Percentiles rank a stretch among this genome's conserved stretches.
Conservation (phyloP, 2,113 vertebrate species). For the Microcebus tavaratra region DNA sequence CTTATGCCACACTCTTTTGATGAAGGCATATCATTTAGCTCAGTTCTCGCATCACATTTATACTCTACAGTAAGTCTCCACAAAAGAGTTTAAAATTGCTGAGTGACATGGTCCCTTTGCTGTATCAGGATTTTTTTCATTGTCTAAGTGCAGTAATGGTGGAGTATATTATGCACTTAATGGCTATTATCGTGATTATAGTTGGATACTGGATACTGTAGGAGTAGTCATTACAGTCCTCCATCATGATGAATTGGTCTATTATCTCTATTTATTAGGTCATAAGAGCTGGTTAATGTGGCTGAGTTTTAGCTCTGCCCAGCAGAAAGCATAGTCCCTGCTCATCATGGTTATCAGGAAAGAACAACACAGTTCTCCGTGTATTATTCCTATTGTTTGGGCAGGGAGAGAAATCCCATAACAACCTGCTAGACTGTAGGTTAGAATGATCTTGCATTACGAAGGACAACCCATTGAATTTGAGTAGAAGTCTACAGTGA, state of each 20-base stretch:
- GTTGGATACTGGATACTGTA: background rate
- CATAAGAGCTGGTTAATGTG: background rate
- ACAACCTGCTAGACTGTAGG: too few relatives aligned
- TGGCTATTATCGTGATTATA: background rate
- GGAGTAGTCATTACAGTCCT: background rate
- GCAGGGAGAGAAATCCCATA: too few relatives aligned
- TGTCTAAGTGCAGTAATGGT: background rate
- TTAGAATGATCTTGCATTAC: background rate
- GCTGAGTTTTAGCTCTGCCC: background rate
- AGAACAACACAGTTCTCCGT: background rate
- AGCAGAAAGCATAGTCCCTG: background rate
- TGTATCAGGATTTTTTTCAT: background rate
- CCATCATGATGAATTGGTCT: background rate
- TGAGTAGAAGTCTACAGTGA: background rate
- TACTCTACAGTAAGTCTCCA: background rate
- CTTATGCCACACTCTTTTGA: background rate
- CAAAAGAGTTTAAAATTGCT: background rate
- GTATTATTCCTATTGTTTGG: too few relatives aligned
- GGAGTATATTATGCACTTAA: background rate
- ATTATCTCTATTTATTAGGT: background rate
- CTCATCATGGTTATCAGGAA: background rate
- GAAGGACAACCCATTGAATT: background rate
- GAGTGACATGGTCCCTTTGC: background rate
- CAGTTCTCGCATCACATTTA: background rate
- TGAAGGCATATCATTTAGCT: background rate